These are phyloP conservation scores for Oryctes rhinoceros DNA, from an alignment of 1,140 invertebrate species.

Conservation along the genomic window DNA sequence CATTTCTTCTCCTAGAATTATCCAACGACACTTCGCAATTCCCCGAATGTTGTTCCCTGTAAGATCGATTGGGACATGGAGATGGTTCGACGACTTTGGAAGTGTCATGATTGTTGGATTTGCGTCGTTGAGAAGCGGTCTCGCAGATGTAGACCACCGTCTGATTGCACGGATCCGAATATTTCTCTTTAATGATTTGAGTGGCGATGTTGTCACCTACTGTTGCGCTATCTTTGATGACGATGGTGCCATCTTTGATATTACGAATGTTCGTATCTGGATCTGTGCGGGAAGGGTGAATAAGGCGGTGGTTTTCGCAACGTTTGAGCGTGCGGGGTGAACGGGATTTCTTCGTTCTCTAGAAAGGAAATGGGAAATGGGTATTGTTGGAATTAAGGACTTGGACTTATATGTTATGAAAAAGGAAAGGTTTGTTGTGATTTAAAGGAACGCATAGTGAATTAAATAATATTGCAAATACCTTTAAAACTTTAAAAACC, in stretches of 20 bases:
- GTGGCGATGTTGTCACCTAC: slow-evolving; percentile 20
- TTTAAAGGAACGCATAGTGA: too few relatives aligned
- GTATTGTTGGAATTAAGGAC: neutral
- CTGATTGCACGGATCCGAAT: slow-evolving; percentile 34
- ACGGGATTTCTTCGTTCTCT: slow-evolving; percentile 15
- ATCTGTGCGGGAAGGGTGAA: slow-evolving; percentile 25
- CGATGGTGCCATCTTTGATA: slow-evolving; percentile 34
- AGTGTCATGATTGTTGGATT: neutral
- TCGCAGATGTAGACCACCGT: slow-evolving; percentile 39
- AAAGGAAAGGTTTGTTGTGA: neutral
- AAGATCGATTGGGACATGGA: neutral
- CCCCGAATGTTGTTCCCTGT: neutral
- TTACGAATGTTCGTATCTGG: slow-evolving; percentile 4
- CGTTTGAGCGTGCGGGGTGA: neutral
- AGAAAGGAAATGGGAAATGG: neutral
- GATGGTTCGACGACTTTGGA: neutral
- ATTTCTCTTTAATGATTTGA: slow-evolving; percentile 39
- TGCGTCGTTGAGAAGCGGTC: neutral
- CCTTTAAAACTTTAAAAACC: too few relatives aligned
- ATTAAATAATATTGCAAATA: too few relatives aligned
- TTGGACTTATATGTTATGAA: neutral
- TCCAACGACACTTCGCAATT: slow-evolving; percentile 11
- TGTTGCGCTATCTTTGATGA: slow-evolving; percentile 34
- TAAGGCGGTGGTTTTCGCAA: neutral
- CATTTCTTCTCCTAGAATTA: neutral